phyloP scores from a whole-genome alignment of 2,888 invertebrate genomes.

The Euzetes globulus region DNA sequence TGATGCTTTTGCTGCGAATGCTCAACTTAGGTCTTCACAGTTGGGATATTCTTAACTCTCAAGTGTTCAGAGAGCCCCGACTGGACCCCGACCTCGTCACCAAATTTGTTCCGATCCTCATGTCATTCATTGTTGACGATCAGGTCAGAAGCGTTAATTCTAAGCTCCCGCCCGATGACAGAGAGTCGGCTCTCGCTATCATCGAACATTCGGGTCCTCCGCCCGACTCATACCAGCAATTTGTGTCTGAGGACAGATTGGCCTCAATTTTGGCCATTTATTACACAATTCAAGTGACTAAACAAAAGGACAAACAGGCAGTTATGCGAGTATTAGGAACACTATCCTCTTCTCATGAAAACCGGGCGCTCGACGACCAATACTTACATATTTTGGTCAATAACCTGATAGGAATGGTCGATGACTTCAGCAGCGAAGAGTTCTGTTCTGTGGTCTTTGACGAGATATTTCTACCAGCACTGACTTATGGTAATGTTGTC shows the following conservation, averaged over 20 bases:
- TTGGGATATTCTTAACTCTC: slow-evolving; percentile 92
- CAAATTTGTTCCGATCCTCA: slow-evolving; percentile 83
- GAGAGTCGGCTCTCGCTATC: slow-evolving; percentile 82
- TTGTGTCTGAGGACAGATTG: slow-evolving; percentile 80
- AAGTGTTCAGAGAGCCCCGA: slow-evolving; percentile 82
- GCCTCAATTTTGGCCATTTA: slow-evolving; percentile 91
- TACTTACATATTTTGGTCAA: slow-evolving; percentile 84
- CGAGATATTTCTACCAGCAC: slow-evolving; percentile 84
- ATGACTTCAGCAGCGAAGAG: slow-evolving; percentile 86
- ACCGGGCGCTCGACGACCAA: slow-evolving; percentile 87
- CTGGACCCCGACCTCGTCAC: slow-evolving; percentile 86
- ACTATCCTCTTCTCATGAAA: slow-evolving; percentile 79
- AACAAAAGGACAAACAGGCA: slow-evolving; percentile 69
- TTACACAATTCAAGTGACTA: slow-evolving; percentile 73
- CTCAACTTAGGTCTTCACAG: slow-evolving; percentile 83
- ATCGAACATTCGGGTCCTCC: slow-evolving; percentile 89
- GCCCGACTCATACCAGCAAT: slow-evolving; percentile 86
- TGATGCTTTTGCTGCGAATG: slow-evolving; percentile 82
- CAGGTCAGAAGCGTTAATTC: slow-evolving; percentile 59
- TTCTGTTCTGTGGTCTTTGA: slow-evolving; percentile 92
- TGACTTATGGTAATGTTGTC: slow-evolving; percentile 81
- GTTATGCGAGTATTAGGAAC: slow-evolving; percentile 79
- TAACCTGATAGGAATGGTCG: slow-evolving; percentile 73
- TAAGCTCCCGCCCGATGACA: slow-evolving; percentile 82
- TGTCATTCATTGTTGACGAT: slow-evolving; percentile 77